phyloP scores from a whole-genome alignment of 2,113 vertebrate species.

The Eidolon helvum region DNA sequence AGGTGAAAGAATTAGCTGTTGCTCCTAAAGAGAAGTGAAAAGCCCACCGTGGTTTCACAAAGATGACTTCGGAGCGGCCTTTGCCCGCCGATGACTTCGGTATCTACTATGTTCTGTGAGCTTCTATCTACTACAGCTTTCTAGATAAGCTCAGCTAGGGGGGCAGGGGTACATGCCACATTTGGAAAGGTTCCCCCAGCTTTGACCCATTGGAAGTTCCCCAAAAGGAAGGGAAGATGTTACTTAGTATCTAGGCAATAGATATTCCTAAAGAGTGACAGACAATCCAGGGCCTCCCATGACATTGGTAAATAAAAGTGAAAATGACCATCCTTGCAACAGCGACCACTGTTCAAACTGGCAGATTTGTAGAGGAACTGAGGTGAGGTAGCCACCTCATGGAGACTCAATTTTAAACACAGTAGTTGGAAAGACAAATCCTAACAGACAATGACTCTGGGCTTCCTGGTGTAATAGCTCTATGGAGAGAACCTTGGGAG shows the following conservation, averaged over 20 bases:
- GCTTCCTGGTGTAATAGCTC: neutral
- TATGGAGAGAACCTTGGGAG: neutral
- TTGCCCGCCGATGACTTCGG: neutral
- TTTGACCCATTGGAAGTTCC: neutral
- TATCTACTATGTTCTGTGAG: constrained; percentile 73
- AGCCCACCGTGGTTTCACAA: neutral
- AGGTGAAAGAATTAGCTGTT: neutral
- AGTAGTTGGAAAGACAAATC: neutral
- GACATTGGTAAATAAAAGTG: neutral
- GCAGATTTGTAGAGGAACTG: neutral
- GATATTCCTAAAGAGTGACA: neutral
- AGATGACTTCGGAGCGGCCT: constrained; percentile 53
- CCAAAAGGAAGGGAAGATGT: neutral
- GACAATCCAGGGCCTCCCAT: neutral
- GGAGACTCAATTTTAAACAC: neutral
- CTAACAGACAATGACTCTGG: neutral
- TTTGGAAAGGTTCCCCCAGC: neutral
- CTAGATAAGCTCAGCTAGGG: neutral
- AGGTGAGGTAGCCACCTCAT: neutral
- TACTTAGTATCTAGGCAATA: neutral
- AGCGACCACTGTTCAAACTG: neutral
- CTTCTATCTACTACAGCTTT: neutral
- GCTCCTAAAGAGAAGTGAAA: neutral
- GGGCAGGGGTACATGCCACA: accelerated
- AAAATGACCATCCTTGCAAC: neutral